Evolutionary conservation across 2,113 vertebrate genomes (phyloP).

Genomic region (Ornithorhynchus anatinus): DNA sequence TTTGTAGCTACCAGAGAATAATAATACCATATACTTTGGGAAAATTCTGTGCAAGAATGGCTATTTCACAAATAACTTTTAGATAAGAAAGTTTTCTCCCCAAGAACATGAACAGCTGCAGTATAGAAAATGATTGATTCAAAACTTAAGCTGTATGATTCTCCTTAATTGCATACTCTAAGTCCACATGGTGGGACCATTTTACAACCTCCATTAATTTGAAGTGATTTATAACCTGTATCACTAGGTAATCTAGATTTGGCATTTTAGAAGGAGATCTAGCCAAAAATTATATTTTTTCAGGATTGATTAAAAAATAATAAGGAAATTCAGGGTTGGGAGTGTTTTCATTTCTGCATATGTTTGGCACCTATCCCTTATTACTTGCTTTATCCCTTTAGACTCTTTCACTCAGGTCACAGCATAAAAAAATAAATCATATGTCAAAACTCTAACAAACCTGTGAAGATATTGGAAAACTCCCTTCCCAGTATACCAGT

Average conservation of each 20-base stretch:
- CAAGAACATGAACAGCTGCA: too few species aligned
- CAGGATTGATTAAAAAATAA: conserved; percentile 36
- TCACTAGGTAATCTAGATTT: background rate
- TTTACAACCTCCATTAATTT: conserved; percentile 30
- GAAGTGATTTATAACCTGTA: background rate
- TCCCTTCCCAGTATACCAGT: too few species aligned
- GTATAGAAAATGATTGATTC: too few species aligned
- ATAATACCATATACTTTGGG: too few species aligned
- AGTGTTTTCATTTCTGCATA: conserved; percentile 40
- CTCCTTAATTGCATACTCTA: background rate
- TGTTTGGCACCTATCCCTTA: conserved; percentile 35
- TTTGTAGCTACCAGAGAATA: too few species aligned
- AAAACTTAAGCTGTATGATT: too few species aligned
- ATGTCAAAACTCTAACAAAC: conserved; percentile 19
- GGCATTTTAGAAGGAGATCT: conserved; percentile 13
- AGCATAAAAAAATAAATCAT: conserved; percentile 28
- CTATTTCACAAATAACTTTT: too few species aligned
- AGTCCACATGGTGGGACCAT: background rate
- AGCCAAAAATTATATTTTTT: conserved; percentile 53
- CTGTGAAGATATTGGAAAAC: too few species aligned
- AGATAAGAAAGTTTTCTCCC: too few species aligned
- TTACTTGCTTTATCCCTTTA: conserved; percentile 13
- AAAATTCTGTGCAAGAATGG: too few species aligned
- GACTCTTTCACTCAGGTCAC: conserved; percentile 20
- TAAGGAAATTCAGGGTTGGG: conserved; percentile 31